Conservation (phyloP, 1,140 invertebrate genomes). For the Charaxes varanes region DNA sequence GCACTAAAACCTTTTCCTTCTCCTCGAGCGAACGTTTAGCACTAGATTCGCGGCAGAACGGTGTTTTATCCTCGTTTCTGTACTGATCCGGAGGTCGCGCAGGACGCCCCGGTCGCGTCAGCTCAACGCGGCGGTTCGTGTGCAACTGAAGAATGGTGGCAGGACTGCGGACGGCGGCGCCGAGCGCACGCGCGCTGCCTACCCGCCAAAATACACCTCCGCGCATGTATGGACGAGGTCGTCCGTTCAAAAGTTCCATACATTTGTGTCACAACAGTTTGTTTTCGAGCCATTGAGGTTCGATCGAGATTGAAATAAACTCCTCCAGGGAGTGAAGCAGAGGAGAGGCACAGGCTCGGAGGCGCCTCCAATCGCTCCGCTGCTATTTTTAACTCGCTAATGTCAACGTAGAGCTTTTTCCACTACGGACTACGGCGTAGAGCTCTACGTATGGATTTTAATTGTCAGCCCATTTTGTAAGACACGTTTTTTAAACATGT, state of each 20-base stretch:
- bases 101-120: too few relatives aligned
- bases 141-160: constrained; percentile 69
- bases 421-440: constrained; percentile 41
- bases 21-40: constrained; percentile 17
- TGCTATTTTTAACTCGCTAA: constrained; percentile 31
- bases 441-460: constrained; percentile 21
- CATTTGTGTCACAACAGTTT: constrained; percentile 27
- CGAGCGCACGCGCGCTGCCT: constrained; percentile 47
- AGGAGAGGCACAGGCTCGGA: constrained; percentile 6
- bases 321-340: background rate
- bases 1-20: constrained; percentile 19
- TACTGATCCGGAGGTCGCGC: too few relatives aligned
- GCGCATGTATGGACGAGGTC: constrained; percentile 60
- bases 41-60: too few relatives aligned
- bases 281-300: constrained; percentile 20
- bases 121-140: constrained; percentile 25
- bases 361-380: too few relatives aligned
- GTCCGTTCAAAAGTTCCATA: constrained; percentile 50
- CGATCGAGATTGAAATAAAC: constrained; percentile 2
- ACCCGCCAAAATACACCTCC: constrained; percentile 67
- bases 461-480: too few relatives aligned
- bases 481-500: too few relatives aligned
- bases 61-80: too few relatives aligned
- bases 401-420: constrained; percentile 23
- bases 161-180: constrained; percentile 57